phyloP scores from a whole-genome alignment of 2,113 vertebrate genomes.

The Aythya baeri region DNA sequence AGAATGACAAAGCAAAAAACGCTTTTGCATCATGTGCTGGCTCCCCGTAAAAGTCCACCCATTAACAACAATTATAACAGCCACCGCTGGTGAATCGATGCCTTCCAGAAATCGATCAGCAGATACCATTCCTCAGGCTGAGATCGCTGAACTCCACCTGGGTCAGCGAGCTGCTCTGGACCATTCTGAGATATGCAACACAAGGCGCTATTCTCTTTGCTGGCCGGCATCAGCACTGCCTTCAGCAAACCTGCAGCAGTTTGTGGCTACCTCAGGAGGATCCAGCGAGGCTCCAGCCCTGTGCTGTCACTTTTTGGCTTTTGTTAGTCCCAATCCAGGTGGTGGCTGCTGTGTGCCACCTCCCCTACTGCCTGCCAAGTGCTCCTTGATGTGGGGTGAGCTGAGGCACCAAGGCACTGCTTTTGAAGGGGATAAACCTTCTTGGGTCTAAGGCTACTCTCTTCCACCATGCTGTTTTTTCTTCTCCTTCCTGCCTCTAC shows the following conservation, averaged over 20 bases:
- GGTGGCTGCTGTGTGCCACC: not conserved
- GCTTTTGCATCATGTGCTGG: not conserved
- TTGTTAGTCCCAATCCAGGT: not conserved
- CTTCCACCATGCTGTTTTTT: not conserved
- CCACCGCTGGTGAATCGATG: not conserved
- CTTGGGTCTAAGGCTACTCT: not conserved
- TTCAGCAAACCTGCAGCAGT: not conserved
- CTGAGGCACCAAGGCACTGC: not conserved
- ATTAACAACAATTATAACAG: not conserved
- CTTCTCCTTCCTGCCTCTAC: not conserved
- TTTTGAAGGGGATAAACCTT: not conserved
- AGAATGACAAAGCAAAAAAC: conserved; percentile 79
- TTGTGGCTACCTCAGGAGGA: not conserved
- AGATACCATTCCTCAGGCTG: not conserved
- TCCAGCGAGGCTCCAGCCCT: not conserved
- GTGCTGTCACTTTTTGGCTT: not conserved
- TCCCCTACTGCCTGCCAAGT: not conserved
- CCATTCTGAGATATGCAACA: rapidly evolving
- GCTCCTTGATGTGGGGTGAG: not conserved
- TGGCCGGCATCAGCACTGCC: rapidly evolving
- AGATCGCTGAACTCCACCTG: not conserved
- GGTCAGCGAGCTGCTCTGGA: rapidly evolving
- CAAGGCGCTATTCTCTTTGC: not conserved
- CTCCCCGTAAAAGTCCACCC: not conserved
- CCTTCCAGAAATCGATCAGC: not conserved